Conservation (phyloP, 2,797 vertebrate species). For the Characodon lateralis region DNA sequence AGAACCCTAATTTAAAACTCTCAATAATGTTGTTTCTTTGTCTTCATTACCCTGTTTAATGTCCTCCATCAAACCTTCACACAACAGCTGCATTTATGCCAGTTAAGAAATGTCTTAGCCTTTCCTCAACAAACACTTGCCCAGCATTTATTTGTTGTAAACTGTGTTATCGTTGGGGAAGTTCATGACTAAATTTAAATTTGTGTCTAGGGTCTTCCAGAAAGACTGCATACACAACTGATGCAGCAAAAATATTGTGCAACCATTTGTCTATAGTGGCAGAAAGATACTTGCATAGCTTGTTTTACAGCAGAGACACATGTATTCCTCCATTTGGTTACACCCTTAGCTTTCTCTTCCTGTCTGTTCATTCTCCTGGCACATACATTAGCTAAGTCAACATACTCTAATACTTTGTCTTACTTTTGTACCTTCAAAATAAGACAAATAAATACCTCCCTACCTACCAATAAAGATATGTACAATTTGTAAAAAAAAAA, state of each 20-base stretch:
- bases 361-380: constrained; percentile 32
- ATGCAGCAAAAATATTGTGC: constrained; percentile 15
- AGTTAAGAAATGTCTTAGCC: too few relatives aligned
- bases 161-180: background rate
- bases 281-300: constrained; percentile 21
- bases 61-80: too few relatives aligned
- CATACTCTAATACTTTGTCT: background rate
- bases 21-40: too few relatives aligned
- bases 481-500: constrained; percentile 1
- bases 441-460: background rate
- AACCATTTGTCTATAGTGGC: constrained; percentile 19
- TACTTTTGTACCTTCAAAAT: background rate
- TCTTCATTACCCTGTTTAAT: too few relatives aligned
- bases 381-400: constrained; percentile 39
- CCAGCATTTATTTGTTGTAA: background rate
- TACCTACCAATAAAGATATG: background rate
- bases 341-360: constrained; percentile 31
- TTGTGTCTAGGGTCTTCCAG: background rate
- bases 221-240: background rate
- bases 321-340: constrained; percentile 10
- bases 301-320: constrained; percentile 14
- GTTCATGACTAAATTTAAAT: background rate
- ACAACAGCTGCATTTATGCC: too few relatives aligned
- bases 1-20: too few relatives aligned
- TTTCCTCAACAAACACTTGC: background rate